These are phyloP conservation scores for Pachyuromys duprasi DNA, from an alignment of 2,797 vertebrate species.

Conservation along the genomic window DNA sequence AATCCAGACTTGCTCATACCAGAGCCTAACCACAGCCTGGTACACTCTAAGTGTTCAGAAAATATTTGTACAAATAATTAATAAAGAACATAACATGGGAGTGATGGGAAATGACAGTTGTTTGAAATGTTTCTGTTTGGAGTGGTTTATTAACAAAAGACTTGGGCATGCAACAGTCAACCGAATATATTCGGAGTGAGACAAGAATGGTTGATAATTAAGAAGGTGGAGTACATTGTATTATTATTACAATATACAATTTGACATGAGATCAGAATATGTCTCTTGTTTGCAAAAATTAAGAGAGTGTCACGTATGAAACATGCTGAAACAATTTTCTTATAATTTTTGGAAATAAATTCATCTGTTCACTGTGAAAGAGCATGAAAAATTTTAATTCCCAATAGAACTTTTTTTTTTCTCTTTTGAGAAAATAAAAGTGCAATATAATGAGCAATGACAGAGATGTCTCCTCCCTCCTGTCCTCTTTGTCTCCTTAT, in stretches of 20 bases:
- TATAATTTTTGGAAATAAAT: slow-evolving; percentile 63
- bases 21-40: background rate
- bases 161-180: background rate
- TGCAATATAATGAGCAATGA: background rate
- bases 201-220: slow-evolving; percentile 50
- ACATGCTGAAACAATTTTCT: slow-evolving; percentile 63
- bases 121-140: slow-evolving; percentile 25
- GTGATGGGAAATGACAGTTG: background rate
- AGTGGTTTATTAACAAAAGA: slow-evolving; percentile 39
- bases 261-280: slow-evolving; percentile 65
- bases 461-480: background rate
- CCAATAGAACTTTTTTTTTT: background rate
- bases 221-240: slow-evolving; percentile 29
- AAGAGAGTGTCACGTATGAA: slow-evolving; percentile 36
- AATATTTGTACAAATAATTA: slow-evolving; percentile 61
- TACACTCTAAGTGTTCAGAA: background rate
- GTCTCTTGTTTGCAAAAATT: slow-evolving; percentile 47
- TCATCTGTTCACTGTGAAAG: slow-evolving; percentile 55
- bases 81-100: background rate
- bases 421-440: slow-evolving; percentile 32
- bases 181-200: slow-evolving; percentile 52
- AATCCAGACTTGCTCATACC: background rate
- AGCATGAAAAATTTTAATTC: slow-evolving; percentile 50
- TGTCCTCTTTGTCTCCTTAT: background rate
- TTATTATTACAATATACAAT: slow-evolving; percentile 40